phyloP scores from a whole-genome alignment of 2,797 vertebrate genomes.

The Dromococcyx pavoninus region DNA sequence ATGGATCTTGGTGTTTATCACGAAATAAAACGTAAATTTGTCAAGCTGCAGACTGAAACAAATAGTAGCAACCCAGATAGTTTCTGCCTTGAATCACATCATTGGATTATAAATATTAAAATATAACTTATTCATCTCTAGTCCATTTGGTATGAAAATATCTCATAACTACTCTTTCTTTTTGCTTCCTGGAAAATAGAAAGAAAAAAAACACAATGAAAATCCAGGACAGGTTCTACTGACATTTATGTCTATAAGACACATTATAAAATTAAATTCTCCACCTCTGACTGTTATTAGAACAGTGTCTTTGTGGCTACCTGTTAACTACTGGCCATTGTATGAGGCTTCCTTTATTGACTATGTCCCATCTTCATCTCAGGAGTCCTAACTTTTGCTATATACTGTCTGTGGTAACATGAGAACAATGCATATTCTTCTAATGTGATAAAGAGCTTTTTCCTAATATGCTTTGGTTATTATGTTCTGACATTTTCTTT shows the following conservation, averaged over 20 bases:
- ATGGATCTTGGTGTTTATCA: conserved; percentile 18
- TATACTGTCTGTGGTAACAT: neutral
- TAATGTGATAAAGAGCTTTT: neutral
- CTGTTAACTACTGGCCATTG: neutral
- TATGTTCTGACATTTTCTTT: neutral
- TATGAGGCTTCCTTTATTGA: neutral
- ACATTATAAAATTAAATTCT: neutral
- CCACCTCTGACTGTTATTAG: neutral
- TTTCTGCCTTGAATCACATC: neutral
- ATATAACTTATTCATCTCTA: neutral
- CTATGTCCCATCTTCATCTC: neutral
- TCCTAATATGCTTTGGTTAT: neutral
- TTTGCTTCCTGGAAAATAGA: neutral
- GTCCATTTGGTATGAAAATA: neutral
- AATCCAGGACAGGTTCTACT: neutral
- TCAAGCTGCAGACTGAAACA: conserved; percentile 21
- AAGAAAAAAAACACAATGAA: neutral
- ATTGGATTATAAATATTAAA: neutral
- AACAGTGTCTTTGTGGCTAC: neutral
- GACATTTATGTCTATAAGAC: neutral
- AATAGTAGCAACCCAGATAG: neutral
- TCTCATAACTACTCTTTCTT: neutral
- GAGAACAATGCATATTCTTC: neutral
- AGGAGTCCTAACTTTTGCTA: neutral
- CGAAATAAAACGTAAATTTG: neutral